Evolutionary conservation across 2,888 invertebrate genomes (phyloP).

Genomic region (Ectropis crepuscularia): DNA sequence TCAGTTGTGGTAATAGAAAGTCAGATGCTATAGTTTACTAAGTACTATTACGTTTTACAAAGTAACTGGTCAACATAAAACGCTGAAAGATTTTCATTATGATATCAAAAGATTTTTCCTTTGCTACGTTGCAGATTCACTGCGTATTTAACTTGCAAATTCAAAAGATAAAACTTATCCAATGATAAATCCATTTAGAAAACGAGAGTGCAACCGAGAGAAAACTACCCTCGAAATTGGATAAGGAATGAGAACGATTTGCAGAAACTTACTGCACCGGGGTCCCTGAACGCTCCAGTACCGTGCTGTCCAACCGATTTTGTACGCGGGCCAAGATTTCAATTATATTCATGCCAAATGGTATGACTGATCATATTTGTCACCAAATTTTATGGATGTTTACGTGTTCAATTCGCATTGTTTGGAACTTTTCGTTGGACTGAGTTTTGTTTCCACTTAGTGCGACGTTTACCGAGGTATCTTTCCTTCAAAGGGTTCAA

Average conservation of each 20-base stretch:
- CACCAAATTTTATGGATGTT: too few relatives aligned
- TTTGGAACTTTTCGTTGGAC: too few relatives aligned
- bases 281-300: slow-evolving; percentile 4
- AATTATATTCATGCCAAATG: background rate
- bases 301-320: background rate
- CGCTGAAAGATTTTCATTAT: background rate
- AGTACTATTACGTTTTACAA: too few relatives aligned
- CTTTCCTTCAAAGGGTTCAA: too few relatives aligned
- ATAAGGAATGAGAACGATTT: slow-evolving; percentile 27
- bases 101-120: background rate
- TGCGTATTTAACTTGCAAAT: slow-evolving; percentile 6
- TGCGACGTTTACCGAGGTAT: too few relatives aligned
- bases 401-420: too few relatives aligned
- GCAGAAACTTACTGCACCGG: slow-evolving; percentile 16
- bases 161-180: slow-evolving; percentile 1
- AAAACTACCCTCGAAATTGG: slow-evolving; percentile 21
- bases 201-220: slow-evolving; percentile 22
- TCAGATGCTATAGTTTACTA: too few relatives aligned
- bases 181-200: slow-evolving; percentile 18
- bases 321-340: background rate
- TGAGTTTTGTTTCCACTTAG: too few relatives aligned
- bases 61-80: too few relatives aligned
- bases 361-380: too few relatives aligned
- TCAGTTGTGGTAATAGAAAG: too few relatives aligned
- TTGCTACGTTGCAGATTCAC: background rate